Base-by-base conservation (phyloP, 2,888 invertebrate species). In the Drosophila multiciliata region DNA sequence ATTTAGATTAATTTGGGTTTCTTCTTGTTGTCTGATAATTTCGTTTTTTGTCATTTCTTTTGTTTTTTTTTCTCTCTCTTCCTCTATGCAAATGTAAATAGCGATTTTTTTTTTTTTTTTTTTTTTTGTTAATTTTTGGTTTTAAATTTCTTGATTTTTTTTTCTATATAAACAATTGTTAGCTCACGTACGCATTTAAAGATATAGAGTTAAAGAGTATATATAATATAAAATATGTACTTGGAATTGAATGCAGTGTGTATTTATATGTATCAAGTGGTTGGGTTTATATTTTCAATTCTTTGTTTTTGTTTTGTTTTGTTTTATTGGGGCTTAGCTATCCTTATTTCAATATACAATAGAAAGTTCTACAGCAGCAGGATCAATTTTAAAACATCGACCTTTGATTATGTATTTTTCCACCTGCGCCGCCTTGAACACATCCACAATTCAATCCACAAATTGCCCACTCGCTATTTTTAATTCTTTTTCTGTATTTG, bases 201-300 rank as follows among this genome's bases (percentile, higher is more conserved):
- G 73, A 66, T 73, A 74, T 82, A 74, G 66, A 75, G 72, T 83
- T 89, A 73, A 87, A 82, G 80, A 80, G 67, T 85, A 71, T 78
- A 70, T 86, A 81, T 82, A 72, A 88, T 90, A 89, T 90, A 88
- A 87, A 90, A 87, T 89, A 85, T 89, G 85, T 87, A 87, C 72
- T 90, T 86, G 90, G 89, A 87, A 82, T 89, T 73, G 80, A 81
- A 83, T 75, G 84, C 73, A 78, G 60, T 82, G 75, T 78, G 62
- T 73, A 65, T 83, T 73, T 64, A 68, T 70, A 71, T 78, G 70
- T 78, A 68, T 81, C 50, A 69, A 75, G 71, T 78, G 68, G 48
- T 48, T 62, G 53, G 66, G 69, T 33, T 45, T 40, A 17, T 35
- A 26, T 23, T 29, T 35, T 33, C 20, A 17, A 29, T 45, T 57